phyloP scores from a whole-genome alignment of 2,113 vertebrate genomes.

The Brachypodius melanocephalos region DNA sequence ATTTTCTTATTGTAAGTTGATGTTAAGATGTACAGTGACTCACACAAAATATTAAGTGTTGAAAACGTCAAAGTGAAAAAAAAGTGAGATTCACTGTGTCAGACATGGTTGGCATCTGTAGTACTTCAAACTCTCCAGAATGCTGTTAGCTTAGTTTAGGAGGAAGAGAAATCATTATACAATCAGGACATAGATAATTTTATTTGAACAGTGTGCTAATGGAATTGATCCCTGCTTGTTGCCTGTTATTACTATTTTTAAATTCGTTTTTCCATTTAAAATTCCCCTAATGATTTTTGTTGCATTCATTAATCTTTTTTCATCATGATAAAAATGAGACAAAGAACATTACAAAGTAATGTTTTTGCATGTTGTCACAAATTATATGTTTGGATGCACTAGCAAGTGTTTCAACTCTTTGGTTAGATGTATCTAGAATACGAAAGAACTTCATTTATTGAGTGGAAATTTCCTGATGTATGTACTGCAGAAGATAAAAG shows the following conservation, averaged over 20 bases:
- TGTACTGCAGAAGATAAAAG: neutral
- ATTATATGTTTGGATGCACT: neutral
- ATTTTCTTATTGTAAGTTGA: neutral
- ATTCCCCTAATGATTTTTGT: neutral
- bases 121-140: neutral
- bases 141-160: neutral
- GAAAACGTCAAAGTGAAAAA: neutral
- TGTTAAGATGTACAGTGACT: neutral
- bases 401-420: neutral
- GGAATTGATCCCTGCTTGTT: neutral
- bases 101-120: neutral
- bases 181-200: neutral
- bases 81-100: neutral
- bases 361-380: neutral
- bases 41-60: neutral
- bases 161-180: neutral
- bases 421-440: constrained; percentile 54
- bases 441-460: constrained; percentile 17
- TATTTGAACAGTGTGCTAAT: constrained; percentile 10
- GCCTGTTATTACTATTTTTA: neutral
- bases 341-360: neutral
- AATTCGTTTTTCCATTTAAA: neutral
- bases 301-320: neutral
- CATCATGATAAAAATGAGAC: neutral
- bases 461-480: neutral